Percentiles rank a stretch among this genome's conserved stretches.
Evolutionary conservation across 30 jellyfish, hydroid and myxozoan species (phyloP).

Genomic region (Aurelia sp.): DNA sequence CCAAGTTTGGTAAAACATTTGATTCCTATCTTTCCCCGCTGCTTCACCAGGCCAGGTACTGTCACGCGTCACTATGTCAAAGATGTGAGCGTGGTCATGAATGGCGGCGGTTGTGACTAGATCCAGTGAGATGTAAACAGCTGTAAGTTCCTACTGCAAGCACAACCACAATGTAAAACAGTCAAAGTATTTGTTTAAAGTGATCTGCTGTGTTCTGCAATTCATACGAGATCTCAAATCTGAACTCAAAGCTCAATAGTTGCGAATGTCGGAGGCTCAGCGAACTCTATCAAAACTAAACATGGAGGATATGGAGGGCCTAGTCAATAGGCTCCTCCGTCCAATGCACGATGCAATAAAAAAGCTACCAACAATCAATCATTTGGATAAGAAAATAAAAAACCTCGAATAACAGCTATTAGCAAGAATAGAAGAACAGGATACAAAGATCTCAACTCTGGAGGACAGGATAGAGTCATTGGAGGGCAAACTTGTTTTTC

Average conservation of each 20-base stretch:
- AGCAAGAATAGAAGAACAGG: slow-evolving; percentile 49
- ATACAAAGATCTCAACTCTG: slow-evolving; percentile 9
- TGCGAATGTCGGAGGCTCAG: not conserved
- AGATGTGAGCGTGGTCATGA: too few species aligned
- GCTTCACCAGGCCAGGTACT: too few species aligned
- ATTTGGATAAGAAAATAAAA: slow-evolving; percentile 23
- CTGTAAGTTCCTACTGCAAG: slow-evolving; percentile 25
- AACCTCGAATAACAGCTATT: slow-evolving; percentile 16
- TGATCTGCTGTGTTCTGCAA: not conserved
- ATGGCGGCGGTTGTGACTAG: too few species aligned
- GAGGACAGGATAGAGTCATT: slow-evolving; percentile 19
- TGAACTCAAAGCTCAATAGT: slow-evolving; percentile 12
- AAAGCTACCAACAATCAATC: slow-evolving; percentile 21
- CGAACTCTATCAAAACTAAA: slow-evolving; percentile 24
- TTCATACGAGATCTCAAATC: slow-evolving; percentile 23
- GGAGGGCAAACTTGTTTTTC: slow-evolving; percentile 18
- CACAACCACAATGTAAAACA: slow-evolving; percentile 15
- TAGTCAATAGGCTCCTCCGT: slow-evolving; percentile 1
- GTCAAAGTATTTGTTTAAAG: not conserved
- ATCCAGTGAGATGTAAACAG: not conserved
- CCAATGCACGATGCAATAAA: not conserved
- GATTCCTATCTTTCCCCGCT: too few species aligned
- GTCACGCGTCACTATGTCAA: too few species aligned
- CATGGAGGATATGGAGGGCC: slow-evolving; percentile 51
- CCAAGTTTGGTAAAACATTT: too few species aligned